Base-by-base conservation (phyloP, 1,140 invertebrate genomes). In the Centruroides vittatus region DNA sequence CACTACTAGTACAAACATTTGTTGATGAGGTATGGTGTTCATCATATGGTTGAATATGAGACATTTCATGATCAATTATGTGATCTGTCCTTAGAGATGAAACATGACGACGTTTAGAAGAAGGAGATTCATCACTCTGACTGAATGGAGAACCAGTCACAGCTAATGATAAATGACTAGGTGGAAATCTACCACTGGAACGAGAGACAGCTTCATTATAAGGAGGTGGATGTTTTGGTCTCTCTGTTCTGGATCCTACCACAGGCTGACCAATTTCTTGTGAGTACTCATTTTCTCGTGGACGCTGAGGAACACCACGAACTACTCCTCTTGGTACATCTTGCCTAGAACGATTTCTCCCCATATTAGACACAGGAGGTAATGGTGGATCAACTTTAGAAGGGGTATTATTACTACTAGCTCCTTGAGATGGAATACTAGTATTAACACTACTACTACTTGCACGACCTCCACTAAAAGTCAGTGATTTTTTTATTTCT, bases 111-210 rank as follows among this genome's bases (percentile, higher is more conserved):
- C 64, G 46, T 58, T 68, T 66, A 58, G 65, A 62, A 48, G 60
- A 56, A 51, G 92, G 74, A 84, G 86, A 76, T 91, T 92, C 52
- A 90, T 92, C 52, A 93, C 76, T 66, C 85, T 83, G 47, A 93
- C 79, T 59, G 93, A 78, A 74, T 90, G 55, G 48, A 46, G 59
- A 59, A 12, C 50, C 10, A 55, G 60, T 34, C 51, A 55, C 58
- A 57, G 53, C 60, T 55, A 48, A 55, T 59, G 35, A 62, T 35
- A 61, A 52, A 56, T 65, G 63, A 61, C 60, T 65, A 61, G 60
- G 13, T 6, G 60, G 57, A 57, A 61, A 65, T 9, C 60, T 57
- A 56, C 52, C 60, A 57, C 57, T 61, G n/a, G 64, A 65, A 10
- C 64, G 61, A 23, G 61, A 62, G 3, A 65, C 61, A 10, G 66